Base-by-base conservation (phyloP, 2,888 invertebrate species). In the Syrphus vitripennis region DNA sequence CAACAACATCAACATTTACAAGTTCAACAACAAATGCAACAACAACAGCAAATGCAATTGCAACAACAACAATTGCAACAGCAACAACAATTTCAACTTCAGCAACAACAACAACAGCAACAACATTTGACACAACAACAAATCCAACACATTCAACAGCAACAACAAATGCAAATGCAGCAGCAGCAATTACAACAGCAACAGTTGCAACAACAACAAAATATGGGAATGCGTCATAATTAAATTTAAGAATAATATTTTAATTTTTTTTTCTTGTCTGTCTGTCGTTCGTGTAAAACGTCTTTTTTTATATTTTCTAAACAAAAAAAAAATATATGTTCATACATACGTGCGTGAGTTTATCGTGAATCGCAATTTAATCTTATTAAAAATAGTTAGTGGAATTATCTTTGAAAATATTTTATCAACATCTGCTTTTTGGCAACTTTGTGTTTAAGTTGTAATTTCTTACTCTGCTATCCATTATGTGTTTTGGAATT, bases 141-240 rank as follows among this genome's bases (percentile, higher is more conserved):
- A 45, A 40, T 72, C 26, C 63, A 29, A 55, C 70, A 37, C 40
- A 67, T 74, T 29, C 65, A 31, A 34, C 50, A 53, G 6, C 42
- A 57, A 34, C 79, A 79, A 29, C 24, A 55, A 29, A 55, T 48
- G 63, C 86, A 74, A 31, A 59, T 59, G 31, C 75, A 75, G 42
- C 90, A 89, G 6, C 88, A 88, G 42, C 90, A 90, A 9, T 88
- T 88, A 29, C 89, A 88, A 6, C 88, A 88, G 7, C 87, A 82
- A 10, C 89, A 88, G 10, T 86, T 88, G 6, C 88, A 88, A 9
- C 89, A 88, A 71, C 89, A 89, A 26, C 88, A 91, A 87, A 90
- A 89, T 37, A 90, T 91, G 89, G 89, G 90, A 80, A 90, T 90
- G 89, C 89, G 91, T 9, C 90, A 91, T 83, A 91, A 91, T 48